A percentile compares a stretch with the other conserved stretches of the same genome.
phyloP scores from a whole-genome alignment of 2,888 invertebrate species.

The Crioceris asparagi region DNA sequence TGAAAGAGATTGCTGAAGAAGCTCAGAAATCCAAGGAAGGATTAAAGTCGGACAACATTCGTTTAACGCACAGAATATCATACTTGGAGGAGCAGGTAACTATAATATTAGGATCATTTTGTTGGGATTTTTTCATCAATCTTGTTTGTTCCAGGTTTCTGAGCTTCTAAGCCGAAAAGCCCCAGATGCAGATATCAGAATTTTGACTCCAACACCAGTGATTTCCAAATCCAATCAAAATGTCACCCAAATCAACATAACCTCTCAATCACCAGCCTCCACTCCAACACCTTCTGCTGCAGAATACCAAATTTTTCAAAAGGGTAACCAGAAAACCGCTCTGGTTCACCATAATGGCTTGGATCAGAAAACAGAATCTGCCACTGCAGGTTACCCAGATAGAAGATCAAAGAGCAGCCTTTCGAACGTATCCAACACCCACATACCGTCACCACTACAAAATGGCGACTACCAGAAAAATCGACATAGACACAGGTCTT shows the following conservation, averaged over 20 bases:
- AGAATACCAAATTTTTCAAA: conserved; percentile 56
- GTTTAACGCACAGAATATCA: conserved; percentile 77
- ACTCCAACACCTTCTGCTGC: conserved; percentile 12
- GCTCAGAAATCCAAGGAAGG: conserved; percentile 53
- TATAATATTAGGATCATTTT: conserved; percentile 22
- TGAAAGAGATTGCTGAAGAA: conserved; percentile 51
- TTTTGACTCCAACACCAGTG: conserved; percentile 28
- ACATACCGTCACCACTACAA: conserved; percentile 34
- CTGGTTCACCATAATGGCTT: conserved; percentile 54
- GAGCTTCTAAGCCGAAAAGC: conserved; percentile 41
- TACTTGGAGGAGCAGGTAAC: conserved; percentile 81
- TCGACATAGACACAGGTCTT: conserved; percentile 29
- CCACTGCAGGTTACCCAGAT: conserved; percentile 36
- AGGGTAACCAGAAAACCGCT: conserved; percentile 70
- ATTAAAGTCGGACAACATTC: conserved; percentile 65
- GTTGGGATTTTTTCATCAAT: neutral
- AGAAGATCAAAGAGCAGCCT: conserved; percentile 42
- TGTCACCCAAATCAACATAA: conserved; percentile 62
- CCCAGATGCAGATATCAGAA: conserved; percentile 25
- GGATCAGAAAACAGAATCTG: conserved; percentile 37
- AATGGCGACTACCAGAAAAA: conserved; percentile 27
- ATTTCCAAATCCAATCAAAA: conserved; percentile 48
- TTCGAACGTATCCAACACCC: conserved; percentile 47
- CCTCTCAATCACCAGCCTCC: conserved; percentile 39
- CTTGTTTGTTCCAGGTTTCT: conserved; percentile 29